Percentiles rank a stretch among this genome's conserved stretches.
Evolutionary conservation across 2,797 vertebrate species (phyloP).

Genomic region (Phoebastria nigripes): DNA sequence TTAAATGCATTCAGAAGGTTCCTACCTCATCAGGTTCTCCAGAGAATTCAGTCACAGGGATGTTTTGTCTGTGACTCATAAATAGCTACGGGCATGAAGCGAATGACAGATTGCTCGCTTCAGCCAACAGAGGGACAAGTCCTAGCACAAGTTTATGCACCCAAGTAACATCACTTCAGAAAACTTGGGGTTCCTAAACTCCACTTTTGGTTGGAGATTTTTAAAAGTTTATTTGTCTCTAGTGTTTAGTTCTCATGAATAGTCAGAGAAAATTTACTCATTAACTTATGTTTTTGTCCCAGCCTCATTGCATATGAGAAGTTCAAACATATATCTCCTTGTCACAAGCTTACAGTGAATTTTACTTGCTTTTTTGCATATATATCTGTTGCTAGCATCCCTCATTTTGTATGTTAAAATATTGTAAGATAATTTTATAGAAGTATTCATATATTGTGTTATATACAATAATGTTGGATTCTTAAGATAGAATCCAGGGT

Average conservation of each 20-base stretch:
- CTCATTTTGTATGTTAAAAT: background rate
- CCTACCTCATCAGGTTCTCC: background rate
- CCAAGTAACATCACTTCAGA: background rate
- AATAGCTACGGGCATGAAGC: background rate
- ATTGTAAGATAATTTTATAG: background rate
- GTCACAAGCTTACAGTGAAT: background rate
- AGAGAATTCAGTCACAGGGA: background rate
- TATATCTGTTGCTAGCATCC: rapidly evolving
- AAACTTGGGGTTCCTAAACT: background rate
- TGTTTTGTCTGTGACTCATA: background rate
- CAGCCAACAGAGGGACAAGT: background rate
- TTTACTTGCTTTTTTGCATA: background rate
- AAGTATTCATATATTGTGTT: background rate
- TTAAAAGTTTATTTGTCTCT: background rate
- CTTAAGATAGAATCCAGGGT: background rate
- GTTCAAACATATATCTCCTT: background rate
- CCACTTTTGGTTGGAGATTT: background rate
- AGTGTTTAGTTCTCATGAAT: background rate
- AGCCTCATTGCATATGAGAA: background rate
- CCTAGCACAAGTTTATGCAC: background rate
- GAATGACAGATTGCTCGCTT: background rate
- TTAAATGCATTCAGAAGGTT: background rate
- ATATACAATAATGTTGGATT: background rate
- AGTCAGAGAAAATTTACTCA: background rate
- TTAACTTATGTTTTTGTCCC: background rate